Evolutionary conservation across 2,797 vertebrate genomes (phyloP).

Genomic region (Macrochelys suwanniensis): DNA sequence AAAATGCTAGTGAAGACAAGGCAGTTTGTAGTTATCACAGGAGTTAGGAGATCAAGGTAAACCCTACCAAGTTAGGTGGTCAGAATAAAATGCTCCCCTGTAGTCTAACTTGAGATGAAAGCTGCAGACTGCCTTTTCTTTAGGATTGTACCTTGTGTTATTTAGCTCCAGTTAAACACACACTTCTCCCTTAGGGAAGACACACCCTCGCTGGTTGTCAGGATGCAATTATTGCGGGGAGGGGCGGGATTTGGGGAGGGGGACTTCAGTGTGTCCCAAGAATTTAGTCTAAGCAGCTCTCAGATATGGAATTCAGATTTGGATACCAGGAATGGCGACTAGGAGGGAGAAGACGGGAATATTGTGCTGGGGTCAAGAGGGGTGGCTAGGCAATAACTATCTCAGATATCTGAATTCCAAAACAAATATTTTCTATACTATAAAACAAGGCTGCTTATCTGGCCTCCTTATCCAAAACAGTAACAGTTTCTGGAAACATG

Average conservation of each 20-base stretch:
- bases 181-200: background rate
- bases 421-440: background rate
- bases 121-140: background rate
- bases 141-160: background rate
- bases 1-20: background rate
- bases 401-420: background rate
- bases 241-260: background rate
- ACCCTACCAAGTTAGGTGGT: background rate
- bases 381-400: background rate
- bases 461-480: background rate
- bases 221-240: background rate
- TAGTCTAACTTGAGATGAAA: background rate
- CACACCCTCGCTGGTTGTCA: background rate
- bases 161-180: background rate
- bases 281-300: background rate
- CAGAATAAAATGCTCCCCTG: background rate
- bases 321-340: background rate
- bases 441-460: background rate
- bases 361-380: background rate
- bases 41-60: background rate
- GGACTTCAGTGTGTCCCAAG: background rate
- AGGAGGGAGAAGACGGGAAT: background rate
- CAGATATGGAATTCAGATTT: background rate
- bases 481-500: background rate
- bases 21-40: background rate